Evolutionary conservation across 2,888 invertebrate genomes (phyloP), one percentile per base, ranked within the genome.

Genomic region (Diarsia dahlii): DNA sequence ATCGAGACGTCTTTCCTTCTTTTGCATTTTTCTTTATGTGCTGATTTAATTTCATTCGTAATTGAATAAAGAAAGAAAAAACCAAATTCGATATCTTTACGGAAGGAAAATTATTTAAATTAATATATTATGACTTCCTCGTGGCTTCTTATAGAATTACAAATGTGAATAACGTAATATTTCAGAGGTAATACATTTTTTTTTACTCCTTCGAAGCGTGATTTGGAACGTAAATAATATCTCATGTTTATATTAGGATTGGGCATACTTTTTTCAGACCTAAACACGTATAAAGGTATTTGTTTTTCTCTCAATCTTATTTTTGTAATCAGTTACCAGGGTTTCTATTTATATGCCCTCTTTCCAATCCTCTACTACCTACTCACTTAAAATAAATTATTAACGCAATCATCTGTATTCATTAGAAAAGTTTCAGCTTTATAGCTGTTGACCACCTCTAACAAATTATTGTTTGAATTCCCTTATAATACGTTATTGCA

Each of bases 21-120:
- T 48, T 28, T 12, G 12, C 15, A 48, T 34, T 34, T 34, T 18
- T 34, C 18, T n/a, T n/a, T n/a, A 20, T n/a, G 10, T 12, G 4
- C 20, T 52, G 28, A 15, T 45, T 48, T 48, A n/a, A 60, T 71
- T 20, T 4, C 12, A 23, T 28, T 46, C 45, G 12, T 48, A 67
- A 45, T 34, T 39, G 0, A 48, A 48, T 78, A 3, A 23, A 66
- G 18, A 46, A 62, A 15, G 28, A 56, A 52, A 2, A 15, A 56
- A 15, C 34, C 13, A 20, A 54, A 46, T 0, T 23, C 34, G 34
- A 60, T 60, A 56, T 64, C 20, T 13, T 23, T 54, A n/a, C 15
- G 56, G 50, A 62, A 62, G 56, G 60, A 66, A 79, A 73, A 73
- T 28, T 13, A 46, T 52, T 65, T 34, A 4, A 66, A 65, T 69